These are phyloP conservation scores for Hetaerina titia DNA, from an alignment of 2,888 invertebrate species.

Conservation along the genomic window DNA sequence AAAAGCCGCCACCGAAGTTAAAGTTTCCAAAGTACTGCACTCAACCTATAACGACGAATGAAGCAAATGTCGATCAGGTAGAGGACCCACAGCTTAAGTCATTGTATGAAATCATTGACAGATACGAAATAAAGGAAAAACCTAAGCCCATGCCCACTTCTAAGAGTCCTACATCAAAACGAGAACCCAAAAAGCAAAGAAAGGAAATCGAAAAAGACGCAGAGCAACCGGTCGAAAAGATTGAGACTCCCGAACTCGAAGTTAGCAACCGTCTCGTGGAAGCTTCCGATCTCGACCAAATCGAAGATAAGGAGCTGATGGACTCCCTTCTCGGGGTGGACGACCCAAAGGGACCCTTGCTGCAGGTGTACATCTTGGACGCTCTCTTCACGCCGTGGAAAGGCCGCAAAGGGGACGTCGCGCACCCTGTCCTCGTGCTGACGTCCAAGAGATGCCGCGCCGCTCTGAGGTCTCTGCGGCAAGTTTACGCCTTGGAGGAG, in stretches of 20 bases:
- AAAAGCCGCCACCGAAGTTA: neutral
- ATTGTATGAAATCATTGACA: neutral
- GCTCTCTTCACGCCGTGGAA: slow-evolving; percentile 14
- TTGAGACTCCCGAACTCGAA: neutral
- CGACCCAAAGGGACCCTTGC: neutral
- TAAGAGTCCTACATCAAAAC: neutral
- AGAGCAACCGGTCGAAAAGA: neutral
- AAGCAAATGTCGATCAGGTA: neutral
- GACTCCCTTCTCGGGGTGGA: neutral
- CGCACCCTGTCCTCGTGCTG: neutral
- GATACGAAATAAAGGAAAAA: neutral
- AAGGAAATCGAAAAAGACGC: neutral
- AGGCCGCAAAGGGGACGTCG: neutral
- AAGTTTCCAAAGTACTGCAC: neutral
- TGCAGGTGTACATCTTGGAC: neutral
- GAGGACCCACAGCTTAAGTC: neutral
- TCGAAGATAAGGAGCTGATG: neutral
- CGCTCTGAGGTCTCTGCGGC: neutral
- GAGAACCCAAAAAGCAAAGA: neutral
- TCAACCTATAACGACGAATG: neutral
- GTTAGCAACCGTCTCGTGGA: neutral
- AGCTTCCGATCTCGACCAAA: neutral
- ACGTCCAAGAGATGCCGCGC: neutral
- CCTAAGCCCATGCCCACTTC: neutral
- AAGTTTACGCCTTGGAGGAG: neutral